These are phyloP conservation scores for Ptychodera flava DNA, from an alignment of 35 echinoderm and acorn worm genomes.

Conservation along the genomic window DNA sequence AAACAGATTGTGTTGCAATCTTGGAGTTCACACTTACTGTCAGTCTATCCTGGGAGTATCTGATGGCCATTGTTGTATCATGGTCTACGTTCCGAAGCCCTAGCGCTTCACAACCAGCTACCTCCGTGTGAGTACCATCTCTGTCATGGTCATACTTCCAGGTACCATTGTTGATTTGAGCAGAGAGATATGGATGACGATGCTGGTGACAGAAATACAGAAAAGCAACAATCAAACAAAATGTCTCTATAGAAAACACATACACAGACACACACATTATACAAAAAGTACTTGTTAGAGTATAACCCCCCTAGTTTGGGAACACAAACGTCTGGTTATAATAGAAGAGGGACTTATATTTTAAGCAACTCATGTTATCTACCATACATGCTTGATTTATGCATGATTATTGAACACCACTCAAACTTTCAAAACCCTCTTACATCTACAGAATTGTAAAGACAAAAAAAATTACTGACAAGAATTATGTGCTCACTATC, in stretches of 20 bases:
- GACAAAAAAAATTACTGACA: too few species aligned
- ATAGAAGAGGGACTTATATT: background rate
- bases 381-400: too few species aligned
- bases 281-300: background rate
- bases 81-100: slow-evolving; percentile 85
- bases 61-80: slow-evolving; percentile 66
- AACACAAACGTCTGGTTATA: background rate
- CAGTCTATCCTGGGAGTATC: slow-evolving; percentile 70
- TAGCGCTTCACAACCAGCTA: slow-evolving; percentile 72
- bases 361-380: background rate
- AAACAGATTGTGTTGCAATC: too few species aligned
- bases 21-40: slow-evolving; percentile 66
- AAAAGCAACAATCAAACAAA: background rate
- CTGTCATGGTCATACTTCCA: slow-evolving; percentile 91
- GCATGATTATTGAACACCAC: too few species aligned
- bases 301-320: background rate
- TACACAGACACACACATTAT: too few species aligned
- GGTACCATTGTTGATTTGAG: slow-evolving; percentile 92
- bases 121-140: slow-evolving; percentile 93
- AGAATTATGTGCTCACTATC: too few species aligned
- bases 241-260: too few species aligned
- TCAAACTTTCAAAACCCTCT: too few species aligned
- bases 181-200: slow-evolving; percentile 95
- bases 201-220: slow-evolving; percentile 50
- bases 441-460: too few species aligned